phyloP scores from a whole-genome alignment of 1,140 invertebrate species.

The Drosophila kanapiae region DNA sequence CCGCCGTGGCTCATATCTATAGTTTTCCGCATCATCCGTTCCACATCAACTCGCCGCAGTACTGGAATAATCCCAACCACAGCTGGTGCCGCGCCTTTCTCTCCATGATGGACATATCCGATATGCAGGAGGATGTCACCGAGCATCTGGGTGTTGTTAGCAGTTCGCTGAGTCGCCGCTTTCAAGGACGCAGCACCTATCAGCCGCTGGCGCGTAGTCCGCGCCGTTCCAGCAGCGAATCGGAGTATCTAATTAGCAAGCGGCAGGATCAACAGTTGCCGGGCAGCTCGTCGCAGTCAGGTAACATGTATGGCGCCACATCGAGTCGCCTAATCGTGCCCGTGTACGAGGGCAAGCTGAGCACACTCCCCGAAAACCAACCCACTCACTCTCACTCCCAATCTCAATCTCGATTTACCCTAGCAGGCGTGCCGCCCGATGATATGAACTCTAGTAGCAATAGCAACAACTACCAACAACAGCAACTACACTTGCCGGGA shows the following conservation, averaged over 20 bases:
- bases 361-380: slow-evolving; percentile 54
- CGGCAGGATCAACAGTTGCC: slow-evolving; percentile 58
- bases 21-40: slow-evolving; percentile 97
- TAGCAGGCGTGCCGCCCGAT: slow-evolving; percentile 68
- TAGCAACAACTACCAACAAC: slow-evolving; percentile 79
- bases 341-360: slow-evolving; percentile 61
- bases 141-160: slow-evolving; percentile 96
- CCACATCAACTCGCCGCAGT: slow-evolving; percentile 85
- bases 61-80: slow-evolving; percentile 81
- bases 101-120: slow-evolving; percentile 97
- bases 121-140: slow-evolving; percentile 95
- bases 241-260: slow-evolving; percentile 80
- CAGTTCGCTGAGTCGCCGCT: slow-evolving; percentile 90
- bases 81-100: slow-evolving; percentile 88
- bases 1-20: slow-evolving; percentile 97
- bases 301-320: slow-evolving; percentile 74
- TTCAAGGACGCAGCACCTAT: slow-evolving; percentile 90
- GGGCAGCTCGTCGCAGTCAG: slow-evolving; percentile 58
- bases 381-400: slow-evolving; percentile 60
- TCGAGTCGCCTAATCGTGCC: slow-evolving; percentile 67
- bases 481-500: slow-evolving; percentile 70
- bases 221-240: slow-evolving; percentile 85
- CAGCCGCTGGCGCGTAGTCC: slow-evolving; percentile 88
- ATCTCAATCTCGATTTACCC: slow-evolving; percentile 74
- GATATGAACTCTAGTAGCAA: slow-evolving; percentile 56